A percentile compares a stretch with the other conserved stretches of the same genome.
Conservation (phyloP, 2,888 invertebrate species). For the Macrosiphum euphorbiae region DNA sequence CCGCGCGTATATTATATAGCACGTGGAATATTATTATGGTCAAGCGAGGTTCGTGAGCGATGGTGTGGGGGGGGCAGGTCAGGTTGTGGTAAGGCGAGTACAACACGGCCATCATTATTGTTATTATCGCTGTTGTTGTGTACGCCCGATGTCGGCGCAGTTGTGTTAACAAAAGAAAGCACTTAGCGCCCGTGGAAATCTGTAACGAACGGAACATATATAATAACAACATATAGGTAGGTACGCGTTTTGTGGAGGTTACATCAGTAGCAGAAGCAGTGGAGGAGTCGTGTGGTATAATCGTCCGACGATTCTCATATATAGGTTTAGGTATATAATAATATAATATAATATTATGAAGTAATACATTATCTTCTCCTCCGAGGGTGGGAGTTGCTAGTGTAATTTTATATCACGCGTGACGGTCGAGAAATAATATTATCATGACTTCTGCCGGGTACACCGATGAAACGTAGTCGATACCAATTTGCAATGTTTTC, state of each 20-base stretch:
- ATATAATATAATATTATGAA: neutral
- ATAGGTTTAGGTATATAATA: no score
- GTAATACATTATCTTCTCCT: neutral
- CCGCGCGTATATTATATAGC: neutral
- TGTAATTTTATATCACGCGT: neutral
- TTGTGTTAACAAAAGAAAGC: conserved; percentile 49
- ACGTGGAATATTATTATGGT: neutral
- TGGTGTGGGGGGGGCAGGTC: no score
- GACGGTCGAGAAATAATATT: no score
- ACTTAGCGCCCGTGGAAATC: conserved; percentile 37
- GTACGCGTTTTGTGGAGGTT: neutral
- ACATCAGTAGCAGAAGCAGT: neutral
- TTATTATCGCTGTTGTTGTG: neutral
- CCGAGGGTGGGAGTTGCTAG: neutral
- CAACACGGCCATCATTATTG: neutral
- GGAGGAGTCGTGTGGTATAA: neutral
- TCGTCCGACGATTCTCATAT: neutral
- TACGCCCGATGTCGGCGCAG: neutral
- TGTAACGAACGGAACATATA: neutral
- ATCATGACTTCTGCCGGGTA: neutral
- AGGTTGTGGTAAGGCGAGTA: no score
- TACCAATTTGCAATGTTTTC: neutral
- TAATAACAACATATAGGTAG: neutral
- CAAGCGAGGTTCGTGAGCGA: neutral
- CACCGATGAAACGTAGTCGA: neutral